These are phyloP conservation scores for Didymodactylos carnosus DNA, from an alignment of 2,888 invertebrate genomes.

Conservation along the genomic window DNA sequence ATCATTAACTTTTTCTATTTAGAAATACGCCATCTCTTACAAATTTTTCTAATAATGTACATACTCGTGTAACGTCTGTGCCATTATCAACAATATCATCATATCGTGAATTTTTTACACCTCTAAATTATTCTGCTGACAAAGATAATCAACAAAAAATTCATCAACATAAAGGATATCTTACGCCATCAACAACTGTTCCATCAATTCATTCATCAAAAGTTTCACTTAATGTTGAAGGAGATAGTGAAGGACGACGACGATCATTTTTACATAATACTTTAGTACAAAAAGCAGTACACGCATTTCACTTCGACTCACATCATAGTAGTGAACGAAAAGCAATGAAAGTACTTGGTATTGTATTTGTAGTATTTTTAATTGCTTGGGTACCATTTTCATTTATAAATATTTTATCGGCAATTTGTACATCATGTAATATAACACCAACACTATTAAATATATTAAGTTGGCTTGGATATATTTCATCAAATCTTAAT, in stretches of 20 bases:
- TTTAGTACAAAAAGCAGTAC: not conserved
- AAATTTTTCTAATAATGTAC: too few relatives aligned
- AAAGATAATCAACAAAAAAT: not conserved
- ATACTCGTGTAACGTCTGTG: too few relatives aligned
- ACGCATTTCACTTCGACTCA: not conserved
- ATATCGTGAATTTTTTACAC: not conserved
- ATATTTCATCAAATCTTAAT: slow-evolving; percentile 79
- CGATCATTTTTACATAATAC: not conserved
- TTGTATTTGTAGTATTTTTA: slow-evolving; percentile 12
- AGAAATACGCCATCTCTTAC: too few relatives aligned
- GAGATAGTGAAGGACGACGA: too few relatives aligned
- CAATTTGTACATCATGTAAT: not conserved
- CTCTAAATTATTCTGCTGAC: not conserved
- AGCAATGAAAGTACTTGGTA: slow-evolving; percentile 8
- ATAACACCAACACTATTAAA: slow-evolving; percentile 14
- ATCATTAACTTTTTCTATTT: too few relatives aligned
- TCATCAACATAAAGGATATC: too few relatives aligned
- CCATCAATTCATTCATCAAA: not conserved
- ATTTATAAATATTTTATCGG: slow-evolving; percentile 4
- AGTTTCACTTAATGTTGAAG: too few relatives aligned
- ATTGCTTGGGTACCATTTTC: slow-evolving; percentile 14
- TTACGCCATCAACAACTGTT: not conserved
- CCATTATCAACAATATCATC: not conserved
- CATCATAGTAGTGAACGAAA: slow-evolving; percentile 5
- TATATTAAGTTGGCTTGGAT: slow-evolving; percentile 57